Percentiles rank a stretch among this genome's conserved stretches.
Evolutionary conservation across 1,140 invertebrate genomes (phyloP).

Genomic region (Brachionus rubens): DNA sequence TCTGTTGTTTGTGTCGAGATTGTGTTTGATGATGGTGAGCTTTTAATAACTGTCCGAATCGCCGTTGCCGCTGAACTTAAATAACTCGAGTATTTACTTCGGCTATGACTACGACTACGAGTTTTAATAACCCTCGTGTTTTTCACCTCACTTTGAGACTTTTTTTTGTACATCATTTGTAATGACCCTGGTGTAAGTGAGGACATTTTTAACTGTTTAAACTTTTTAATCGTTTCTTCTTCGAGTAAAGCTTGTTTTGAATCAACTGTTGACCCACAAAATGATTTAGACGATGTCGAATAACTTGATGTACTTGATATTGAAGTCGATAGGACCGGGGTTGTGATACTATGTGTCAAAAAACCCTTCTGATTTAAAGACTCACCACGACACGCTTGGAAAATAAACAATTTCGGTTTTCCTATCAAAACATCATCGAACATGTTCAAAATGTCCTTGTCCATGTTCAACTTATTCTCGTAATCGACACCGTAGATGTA

Average conservation of each 20-base stretch:
- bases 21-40: background rate
- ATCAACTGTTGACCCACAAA: constrained; percentile 9
- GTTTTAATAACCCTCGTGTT: constrained; percentile 17
- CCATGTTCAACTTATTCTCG: constrained; percentile 28
- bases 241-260: background rate
- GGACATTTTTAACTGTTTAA: constrained; percentile 15
- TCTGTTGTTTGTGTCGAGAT: constrained; percentile 21
- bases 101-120: constrained; percentile 29
- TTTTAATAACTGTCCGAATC: constrained; percentile 10
- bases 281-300: background rate
- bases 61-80: constrained; percentile 8
- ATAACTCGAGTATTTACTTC: constrained; percentile 34
- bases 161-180: constrained; percentile 45
- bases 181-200: background rate
- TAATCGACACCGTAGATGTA: constrained; percentile 81
- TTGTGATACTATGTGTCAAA: constrained; percentile 23
- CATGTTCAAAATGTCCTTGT: constrained; percentile 30
- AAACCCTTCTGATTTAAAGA: constrained; percentile 24
- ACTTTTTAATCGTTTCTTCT: constrained; percentile 31
- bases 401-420: constrained; percentile 61
- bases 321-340: background rate
- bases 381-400: constrained; percentile 59
- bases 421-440: constrained; percentile 47
- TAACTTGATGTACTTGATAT: background rate
- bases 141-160: background rate